phyloP scores from a whole-genome alignment of 2,888 invertebrate genomes.

The Dermolepida albohirtum region DNA sequence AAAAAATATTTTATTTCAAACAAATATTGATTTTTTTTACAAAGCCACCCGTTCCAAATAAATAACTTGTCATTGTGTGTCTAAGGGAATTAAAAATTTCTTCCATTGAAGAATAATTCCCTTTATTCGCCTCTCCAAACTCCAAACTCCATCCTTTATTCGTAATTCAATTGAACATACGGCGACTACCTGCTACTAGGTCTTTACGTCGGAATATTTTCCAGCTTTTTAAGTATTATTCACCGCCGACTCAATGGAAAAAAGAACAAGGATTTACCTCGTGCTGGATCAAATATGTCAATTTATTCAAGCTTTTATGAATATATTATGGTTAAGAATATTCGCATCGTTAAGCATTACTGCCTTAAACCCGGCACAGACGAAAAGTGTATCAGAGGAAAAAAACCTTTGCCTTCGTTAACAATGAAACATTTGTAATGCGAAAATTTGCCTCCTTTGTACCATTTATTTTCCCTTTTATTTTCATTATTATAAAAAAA shows the following conservation, averaged over 20 bases:
- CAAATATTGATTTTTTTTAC: too few relatives aligned
- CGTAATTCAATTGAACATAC: slow-evolving; percentile 30
- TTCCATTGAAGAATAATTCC: not conserved
- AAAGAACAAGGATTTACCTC: slow-evolving; percentile 43
- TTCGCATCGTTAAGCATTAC: slow-evolving; percentile 50
- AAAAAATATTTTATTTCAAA: too few relatives aligned
- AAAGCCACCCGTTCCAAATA: too few relatives aligned
- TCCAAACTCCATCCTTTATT: slow-evolving; percentile 1
- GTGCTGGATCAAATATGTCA: slow-evolving; percentile 57
- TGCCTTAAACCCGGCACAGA: slow-evolving; percentile 34
- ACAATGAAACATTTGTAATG: slow-evolving; percentile 27
- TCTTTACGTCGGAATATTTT: slow-evolving; percentile 57
- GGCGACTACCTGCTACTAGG: slow-evolving; percentile 22
- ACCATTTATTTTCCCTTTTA: slow-evolving; percentile 10
- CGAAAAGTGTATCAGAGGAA: slow-evolving; percentile 6
- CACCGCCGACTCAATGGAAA: slow-evolving; percentile 47
- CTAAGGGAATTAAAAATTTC: too few relatives aligned
- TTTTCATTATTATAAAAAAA: not conserved
- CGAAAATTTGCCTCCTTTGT: slow-evolving; percentile 37
- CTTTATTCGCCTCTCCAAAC: slow-evolving; percentile 16
- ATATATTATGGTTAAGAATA: slow-evolving; percentile 56
- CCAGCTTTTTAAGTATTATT: slow-evolving; percentile 58
- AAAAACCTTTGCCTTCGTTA: slow-evolving; percentile 33
- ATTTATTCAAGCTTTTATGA: slow-evolving; percentile 59
- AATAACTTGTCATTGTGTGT: too few relatives aligned